phyloP scores from a whole-genome alignment of 64 coral and sea anemone genomes.

The Hydrozoanthus tunicans region DNA sequence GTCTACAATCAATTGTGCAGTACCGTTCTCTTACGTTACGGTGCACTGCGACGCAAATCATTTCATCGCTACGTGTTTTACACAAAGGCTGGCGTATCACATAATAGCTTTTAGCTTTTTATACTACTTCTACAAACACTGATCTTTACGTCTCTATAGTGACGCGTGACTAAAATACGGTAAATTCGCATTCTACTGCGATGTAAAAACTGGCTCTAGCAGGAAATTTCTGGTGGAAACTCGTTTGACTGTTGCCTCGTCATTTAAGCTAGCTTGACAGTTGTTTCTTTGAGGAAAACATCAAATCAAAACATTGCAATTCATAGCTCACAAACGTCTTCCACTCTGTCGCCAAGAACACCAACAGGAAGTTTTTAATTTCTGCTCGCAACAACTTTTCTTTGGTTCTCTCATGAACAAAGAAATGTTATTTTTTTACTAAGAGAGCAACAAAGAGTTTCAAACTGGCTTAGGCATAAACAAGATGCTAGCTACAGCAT shows the following conservation, averaged over 20 bases:
- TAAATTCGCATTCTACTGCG: neutral
- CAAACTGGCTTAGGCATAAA: too few relatives aligned
- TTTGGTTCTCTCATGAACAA: too few relatives aligned
- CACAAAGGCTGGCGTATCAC: neutral
- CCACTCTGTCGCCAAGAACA: neutral
- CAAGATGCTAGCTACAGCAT: too few relatives aligned
- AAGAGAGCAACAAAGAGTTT: too few relatives aligned
- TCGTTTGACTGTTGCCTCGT: neutral
- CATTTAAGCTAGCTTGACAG: neutral
- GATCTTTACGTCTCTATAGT: slow-evolving; percentile 7
- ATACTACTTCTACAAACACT: slow-evolving; percentile 40
- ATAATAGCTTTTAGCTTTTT: slow-evolving; percentile 27
- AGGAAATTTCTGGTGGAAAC: neutral
- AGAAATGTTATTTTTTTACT: too few relatives aligned
- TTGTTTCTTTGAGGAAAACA: neutral
- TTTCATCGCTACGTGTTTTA: too few relatives aligned
- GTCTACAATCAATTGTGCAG: too few relatives aligned
- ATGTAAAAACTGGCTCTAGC: slow-evolving; percentile 25
- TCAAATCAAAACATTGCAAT: neutral
- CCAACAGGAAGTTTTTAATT: too few relatives aligned
- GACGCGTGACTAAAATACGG: slow-evolving; percentile 37
- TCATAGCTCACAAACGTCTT: neutral
- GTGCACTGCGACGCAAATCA: too few relatives aligned
- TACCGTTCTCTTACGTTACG: too few relatives aligned
- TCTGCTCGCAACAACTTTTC: too few relatives aligned